Evolutionary conservation across 2,797 vertebrate species (phyloP), one percentile per base, ranked within the genome.

Genomic region (Melanotaenia maccullochi): DNA sequence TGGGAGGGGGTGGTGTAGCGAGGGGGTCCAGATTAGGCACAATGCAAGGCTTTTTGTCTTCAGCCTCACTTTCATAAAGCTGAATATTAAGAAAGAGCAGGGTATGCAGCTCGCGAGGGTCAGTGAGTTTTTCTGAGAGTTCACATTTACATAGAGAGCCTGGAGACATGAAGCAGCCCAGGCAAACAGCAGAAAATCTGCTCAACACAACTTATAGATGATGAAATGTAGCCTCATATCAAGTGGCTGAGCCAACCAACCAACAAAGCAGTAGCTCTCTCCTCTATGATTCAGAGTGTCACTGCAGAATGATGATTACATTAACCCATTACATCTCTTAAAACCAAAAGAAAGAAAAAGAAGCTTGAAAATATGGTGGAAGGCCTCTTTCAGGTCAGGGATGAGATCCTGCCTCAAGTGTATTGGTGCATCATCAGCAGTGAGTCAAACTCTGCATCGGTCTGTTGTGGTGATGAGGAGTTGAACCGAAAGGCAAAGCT

Each of bases 51-150:
- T 75, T 81, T 86, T 83, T 86, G 76, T 91, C 78, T 82, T 72
- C 72, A 65, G 60, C 73, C 84, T 91, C 71, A 90, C 94, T 93
- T 93, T 87, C 74, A 93, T 92, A 90, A 87, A 85, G 72, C 84
- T 89, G 88, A 90, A 93, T 93, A 92, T 90, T 87, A 87, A 90
- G 60, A 76, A 87, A 79, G 73, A 68, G 7, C 66, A 79, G 69
- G 49, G 73, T 28, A 68, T 68, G 83, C 78, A 60, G 79, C 64
- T 35, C 71, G 35, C 49, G 25, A 66, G 82, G 85, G 78, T 78
- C 75, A 63, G 61, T 22, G 76, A 82, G 62, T 75, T 68, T 68
- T 68, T 71, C 38, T 59, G 56, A 69, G 69, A 72, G 66, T 58
- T 73, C 55, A 56, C 67, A 70, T 77, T 70, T 73, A 62, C 65